Evolutionary conservation across 2,888 invertebrate species (phyloP), one percentile per base, ranked within the genome.

Genomic region (Craniophora ligustri): DNA sequence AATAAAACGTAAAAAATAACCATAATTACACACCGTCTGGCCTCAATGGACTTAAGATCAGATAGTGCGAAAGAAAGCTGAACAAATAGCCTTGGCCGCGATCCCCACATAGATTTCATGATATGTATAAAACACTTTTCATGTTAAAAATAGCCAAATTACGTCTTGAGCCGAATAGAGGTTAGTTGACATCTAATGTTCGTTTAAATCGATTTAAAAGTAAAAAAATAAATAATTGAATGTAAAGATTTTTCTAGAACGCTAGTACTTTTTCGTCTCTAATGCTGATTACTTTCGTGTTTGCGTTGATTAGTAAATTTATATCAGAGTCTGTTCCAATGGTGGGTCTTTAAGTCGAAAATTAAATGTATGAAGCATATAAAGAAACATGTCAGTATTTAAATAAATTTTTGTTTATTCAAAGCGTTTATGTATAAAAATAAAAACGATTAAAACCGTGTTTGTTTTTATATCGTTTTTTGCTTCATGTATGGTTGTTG

Each of bases 21-120:
- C 7, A 21, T 48, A 59, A 53, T 59, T 59, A 55, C 36, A 32
- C 8, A 35, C 26, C 14, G 49, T 47, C 47, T 55, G 39, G 36
- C 46, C 31, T 40, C 57, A 53, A 42, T 51, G 48, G 38, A 31
- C 36, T 53, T 38, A 47, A 56, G 48, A 53, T 55, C 55, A 45
- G 59, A 56, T 62, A 60, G 44, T 19, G 14, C n/a, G 39, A 46
- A 72, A 74, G 72, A 74, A 74, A 74, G 61, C 31, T 13, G 0
- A 14, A 3, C 0, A 46, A 14, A 3, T 0, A 46, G 16, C 72
- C 72, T 65, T 72, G 75, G 41, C 72, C 75, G 53, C 65, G 55
- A 67, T 74, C 32, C 13, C 61, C 30, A 62, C 46, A 54, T 65
- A 71, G 47, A 71, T 71, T 61, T 61, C 21, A 60, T 16, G 57